A percentile compares a stretch with the other conserved stretches of the same genome.
These are phyloP conservation scores for Rutilus rutilus DNA, from an alignment of 2,113 vertebrate species.

Conservation along the genomic window DNA sequence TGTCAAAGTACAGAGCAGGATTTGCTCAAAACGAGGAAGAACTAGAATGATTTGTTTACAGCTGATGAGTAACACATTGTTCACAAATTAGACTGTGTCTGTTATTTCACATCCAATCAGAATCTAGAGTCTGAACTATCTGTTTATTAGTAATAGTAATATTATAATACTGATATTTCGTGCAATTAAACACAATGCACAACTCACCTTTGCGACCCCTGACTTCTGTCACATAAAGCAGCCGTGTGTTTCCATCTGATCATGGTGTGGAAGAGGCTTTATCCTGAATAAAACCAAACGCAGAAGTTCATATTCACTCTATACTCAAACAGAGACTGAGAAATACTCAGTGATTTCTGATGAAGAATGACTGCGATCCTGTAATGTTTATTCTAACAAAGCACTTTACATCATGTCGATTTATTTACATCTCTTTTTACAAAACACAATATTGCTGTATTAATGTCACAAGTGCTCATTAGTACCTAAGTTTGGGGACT, in stretches of 20 bases:
- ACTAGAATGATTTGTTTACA: too few species aligned
- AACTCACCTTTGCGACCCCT: constrained; percentile 62
- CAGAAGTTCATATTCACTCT: not conserved
- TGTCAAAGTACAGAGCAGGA: too few species aligned
- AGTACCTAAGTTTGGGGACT: not conserved
- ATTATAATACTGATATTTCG: not conserved
- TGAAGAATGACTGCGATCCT: not conserved
- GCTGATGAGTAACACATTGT: too few species aligned
- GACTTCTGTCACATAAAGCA: constrained; percentile 55
- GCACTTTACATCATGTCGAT: not conserved
- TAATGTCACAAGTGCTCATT: not conserved
- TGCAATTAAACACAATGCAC: not conserved
- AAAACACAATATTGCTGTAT: not conserved
- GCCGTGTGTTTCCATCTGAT: constrained; percentile 52
- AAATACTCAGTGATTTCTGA: not conserved
- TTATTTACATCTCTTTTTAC: too few species aligned
- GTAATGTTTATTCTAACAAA: not conserved
- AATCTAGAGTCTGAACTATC: not conserved
- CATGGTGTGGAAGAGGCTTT: not conserved
- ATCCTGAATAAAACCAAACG: not conserved
- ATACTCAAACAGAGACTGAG: not conserved
- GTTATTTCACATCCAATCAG: not conserved
- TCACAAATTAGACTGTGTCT: not conserved
- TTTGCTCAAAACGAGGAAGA: too few species aligned
- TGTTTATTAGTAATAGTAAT: not conserved